Evolutionary conservation across 2,113 vertebrate genomes (phyloP).

Genomic region (Melanerpes formicivorus): DNA sequence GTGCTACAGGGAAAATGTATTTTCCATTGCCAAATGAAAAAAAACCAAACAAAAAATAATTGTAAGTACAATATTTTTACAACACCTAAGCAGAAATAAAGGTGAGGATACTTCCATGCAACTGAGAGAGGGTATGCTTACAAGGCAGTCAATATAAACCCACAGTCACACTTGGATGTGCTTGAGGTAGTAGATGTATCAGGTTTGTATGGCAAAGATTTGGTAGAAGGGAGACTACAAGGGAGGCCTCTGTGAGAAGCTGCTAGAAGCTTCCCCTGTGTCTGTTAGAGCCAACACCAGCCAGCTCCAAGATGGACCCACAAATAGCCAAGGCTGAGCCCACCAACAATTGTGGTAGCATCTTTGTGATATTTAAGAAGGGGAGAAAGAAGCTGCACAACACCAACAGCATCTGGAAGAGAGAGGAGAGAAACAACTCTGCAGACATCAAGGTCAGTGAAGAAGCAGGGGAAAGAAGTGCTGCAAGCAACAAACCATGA

Average conservation of each 20-base stretch:
- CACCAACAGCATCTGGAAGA: background rate
- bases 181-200: background rate
- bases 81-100: background rate
- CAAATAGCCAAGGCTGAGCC: background rate
- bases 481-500: background rate
- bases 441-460: background rate
- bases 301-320: no score
- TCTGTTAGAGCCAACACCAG: no score
- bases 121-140: background rate
- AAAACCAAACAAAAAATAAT: background rate
- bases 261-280: no score
- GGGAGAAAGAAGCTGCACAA: background rate
- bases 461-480: background rate
- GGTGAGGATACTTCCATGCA: background rate
- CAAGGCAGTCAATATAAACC: background rate
- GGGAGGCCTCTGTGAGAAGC: no score
- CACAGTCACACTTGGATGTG: background rate
- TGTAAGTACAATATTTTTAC: background rate
- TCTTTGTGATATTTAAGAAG: background rate
- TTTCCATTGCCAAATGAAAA: background rate
- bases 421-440: background rate
- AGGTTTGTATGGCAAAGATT: no score
- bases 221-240: no score
- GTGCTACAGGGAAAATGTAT: background rate
- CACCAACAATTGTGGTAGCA: background rate